Percentiles rank a stretch among this genome's conserved stretches.
Conservation (phyloP, 2,888 invertebrate species). For the Lasioglossum zephyrum region DNA sequence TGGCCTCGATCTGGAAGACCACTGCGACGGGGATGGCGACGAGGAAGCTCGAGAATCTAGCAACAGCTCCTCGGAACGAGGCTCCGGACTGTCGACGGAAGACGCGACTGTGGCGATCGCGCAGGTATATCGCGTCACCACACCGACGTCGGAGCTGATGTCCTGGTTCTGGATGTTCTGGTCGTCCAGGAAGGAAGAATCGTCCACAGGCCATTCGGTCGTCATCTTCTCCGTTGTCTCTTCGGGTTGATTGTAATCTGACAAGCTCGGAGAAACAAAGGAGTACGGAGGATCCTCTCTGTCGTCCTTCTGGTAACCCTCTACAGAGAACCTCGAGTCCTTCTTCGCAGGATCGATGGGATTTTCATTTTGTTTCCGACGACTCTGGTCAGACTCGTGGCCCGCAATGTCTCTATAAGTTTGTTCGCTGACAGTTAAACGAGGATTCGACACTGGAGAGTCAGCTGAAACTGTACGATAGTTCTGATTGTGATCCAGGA, state of each 20-base stretch:
- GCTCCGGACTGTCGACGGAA: constrained; percentile 55
- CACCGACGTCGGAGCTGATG: constrained; percentile 78
- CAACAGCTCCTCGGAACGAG: constrained; percentile 46
- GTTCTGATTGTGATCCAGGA: constrained; percentile 62
- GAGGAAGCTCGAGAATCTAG: constrained; percentile 41
- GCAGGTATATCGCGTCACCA: constrained; percentile 81
- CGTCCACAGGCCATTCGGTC: constrained; percentile 31
- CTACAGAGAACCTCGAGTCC: neutral
- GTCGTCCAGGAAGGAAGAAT: constrained; percentile 63
- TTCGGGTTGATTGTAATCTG: neutral
- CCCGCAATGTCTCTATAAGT: neutral
- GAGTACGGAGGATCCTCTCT: neutral
- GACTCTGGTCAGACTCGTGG: neutral
- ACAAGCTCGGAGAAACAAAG: constrained; percentile 12
- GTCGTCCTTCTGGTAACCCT: constrained; percentile 6
- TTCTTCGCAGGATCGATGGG: neutral
- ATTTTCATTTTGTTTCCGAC: neutral
- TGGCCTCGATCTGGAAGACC: constrained; percentile 45
- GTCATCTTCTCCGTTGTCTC: neutral
- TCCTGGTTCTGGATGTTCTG: constrained; percentile 81
- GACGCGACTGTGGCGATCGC: constrained; percentile 81
- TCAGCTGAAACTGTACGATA: constrained; percentile 32
- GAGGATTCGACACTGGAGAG: neutral
- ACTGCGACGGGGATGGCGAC: constrained; percentile 56
- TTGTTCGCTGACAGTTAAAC: neutral